phyloP scores from a whole-genome alignment of 2,888 invertebrate species.

The Cataglyphis albicans region DNA sequence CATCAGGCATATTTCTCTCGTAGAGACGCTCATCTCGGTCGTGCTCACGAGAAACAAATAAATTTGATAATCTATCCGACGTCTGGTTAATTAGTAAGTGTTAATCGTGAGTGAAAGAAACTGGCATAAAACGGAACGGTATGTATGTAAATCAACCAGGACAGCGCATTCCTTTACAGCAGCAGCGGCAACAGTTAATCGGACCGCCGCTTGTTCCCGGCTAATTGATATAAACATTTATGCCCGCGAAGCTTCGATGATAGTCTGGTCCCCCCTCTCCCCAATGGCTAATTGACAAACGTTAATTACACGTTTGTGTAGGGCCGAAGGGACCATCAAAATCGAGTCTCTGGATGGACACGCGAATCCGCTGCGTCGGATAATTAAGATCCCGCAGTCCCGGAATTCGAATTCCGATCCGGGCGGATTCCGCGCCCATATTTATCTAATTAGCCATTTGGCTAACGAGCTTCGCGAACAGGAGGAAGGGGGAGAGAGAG shows the following conservation, averaged over 20 bases:
- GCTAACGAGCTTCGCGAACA: constrained; percentile 37
- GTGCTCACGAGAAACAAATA: neutral
- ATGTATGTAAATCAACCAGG: constrained; percentile 30
- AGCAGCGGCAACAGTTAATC: constrained; percentile 26
- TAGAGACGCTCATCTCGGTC: neutral
- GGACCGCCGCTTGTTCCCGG: constrained; percentile 5
- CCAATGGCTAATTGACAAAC: constrained; percentile 42
- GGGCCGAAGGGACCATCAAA: constrained; percentile 29
- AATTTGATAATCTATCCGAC: neutral
- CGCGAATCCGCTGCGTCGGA: constrained; percentile 34
- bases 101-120: constrained; percentile 46
- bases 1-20: neutral
- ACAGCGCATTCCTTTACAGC: constrained; percentile 16
- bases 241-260: constrained; percentile 26
- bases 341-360: constrained; percentile 48
- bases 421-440: constrained; percentile 30
- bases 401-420: constrained; percentile 43
- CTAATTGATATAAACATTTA: constrained; percentile 53
- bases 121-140: constrained; percentile 14
- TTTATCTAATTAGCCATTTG: constrained; percentile 51
- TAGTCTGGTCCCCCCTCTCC: neutral
- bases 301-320: constrained; percentile 44
- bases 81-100: constrained; percentile 39
- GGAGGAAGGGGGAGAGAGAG: neutral
- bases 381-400: constrained; percentile 55